phyloP scores from a whole-genome alignment of 2,888 invertebrate genomes.

The Oscheius myriophilus region DNA sequence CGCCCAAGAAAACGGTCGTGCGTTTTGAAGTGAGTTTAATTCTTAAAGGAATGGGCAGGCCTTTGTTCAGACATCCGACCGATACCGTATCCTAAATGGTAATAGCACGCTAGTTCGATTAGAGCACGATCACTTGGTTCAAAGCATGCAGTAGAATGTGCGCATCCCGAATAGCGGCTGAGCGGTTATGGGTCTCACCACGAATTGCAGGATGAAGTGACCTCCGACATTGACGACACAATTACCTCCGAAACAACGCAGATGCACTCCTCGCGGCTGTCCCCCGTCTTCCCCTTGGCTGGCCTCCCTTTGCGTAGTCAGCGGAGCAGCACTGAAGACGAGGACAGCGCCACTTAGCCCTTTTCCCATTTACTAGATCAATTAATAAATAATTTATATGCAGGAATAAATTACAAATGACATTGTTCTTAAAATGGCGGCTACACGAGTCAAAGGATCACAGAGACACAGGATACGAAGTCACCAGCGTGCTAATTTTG shows the following conservation, averaged over 20 bases:
- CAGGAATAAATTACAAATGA: too few relatives aligned
- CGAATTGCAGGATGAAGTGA: constrained; percentile 29
- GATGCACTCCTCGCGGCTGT: constrained; percentile 25
- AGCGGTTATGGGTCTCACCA: not conserved
- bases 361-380: not conserved
- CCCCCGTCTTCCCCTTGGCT: constrained; percentile 16
- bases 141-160: not conserved
- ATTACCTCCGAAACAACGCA: constrained; percentile 20
- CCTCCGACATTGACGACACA: constrained; percentile 29
- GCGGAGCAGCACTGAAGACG: not conserved
- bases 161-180: not conserved
- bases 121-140: not conserved
- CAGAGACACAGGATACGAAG: constrained; percentile 7
- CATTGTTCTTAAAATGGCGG: too few relatives aligned
- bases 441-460: too few relatives aligned
- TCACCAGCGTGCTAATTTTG: constrained; percentile 1
- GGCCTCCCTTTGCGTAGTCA: constrained; percentile 4
- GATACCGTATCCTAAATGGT: constrained; percentile 27
- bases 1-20: constrained; percentile 31
- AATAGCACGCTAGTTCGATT: constrained; percentile 12
- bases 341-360: not conserved
- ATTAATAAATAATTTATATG: too few relatives aligned
- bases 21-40: constrained; percentile 30
- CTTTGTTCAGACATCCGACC: constrained; percentile 21
- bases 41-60: not conserved